Base-by-base conservation (phyloP, 2,113 vertebrate species). In the Nyctibius bracteatus region DNA sequence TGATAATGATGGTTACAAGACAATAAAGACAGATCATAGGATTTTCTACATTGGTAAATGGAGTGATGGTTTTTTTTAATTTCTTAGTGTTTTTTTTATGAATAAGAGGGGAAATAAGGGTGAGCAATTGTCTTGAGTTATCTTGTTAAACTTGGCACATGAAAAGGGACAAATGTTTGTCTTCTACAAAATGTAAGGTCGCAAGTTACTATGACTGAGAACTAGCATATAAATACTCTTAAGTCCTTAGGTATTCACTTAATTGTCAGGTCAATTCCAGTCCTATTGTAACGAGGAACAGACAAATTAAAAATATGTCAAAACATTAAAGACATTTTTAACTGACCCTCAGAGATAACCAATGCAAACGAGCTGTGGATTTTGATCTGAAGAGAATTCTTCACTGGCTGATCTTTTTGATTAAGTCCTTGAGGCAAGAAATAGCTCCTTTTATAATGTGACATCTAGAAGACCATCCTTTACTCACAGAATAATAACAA, bases 321-420 rank as follows among this genome's bases (percentile, higher is more conserved):
- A 61, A 85, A 65, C 22, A 88, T 55, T 85, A 67, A 84, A 66
- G 75, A 14, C 10, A 35, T 46, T 54, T 84, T 75, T 30, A 88
- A 67, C 73, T 28, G 70, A 62, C n/a, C 35, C 19, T 75, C 63
- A 62, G 65, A 81, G 47, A 43, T 33, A 62, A 75, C 14, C 75
- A 91, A 62, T 13, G 39, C 37, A 66, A 85, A 17, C 0, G 1
- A 77, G 35, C 33, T 66, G 70, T 31, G 47, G 61, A 57, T 57
- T 81, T 67, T 62, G 70, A 80, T 65, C 67, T 90, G 35, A 49
- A 65, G 39, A 81, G 23, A 75, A 81, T 80, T 81, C 57, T 75
- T 66, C 68, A 72, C 52, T 49, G 47, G 31, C 22, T 25, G 24
- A 82, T 68, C 47, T 73, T 52, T 82, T 35, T 65, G 13, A 91